Percentiles rank a stretch among this genome's conserved stretches.
Conservation (phyloP, 1,140 invertebrate genomes). For the Pseudomyrmex flavicornis region DNA sequence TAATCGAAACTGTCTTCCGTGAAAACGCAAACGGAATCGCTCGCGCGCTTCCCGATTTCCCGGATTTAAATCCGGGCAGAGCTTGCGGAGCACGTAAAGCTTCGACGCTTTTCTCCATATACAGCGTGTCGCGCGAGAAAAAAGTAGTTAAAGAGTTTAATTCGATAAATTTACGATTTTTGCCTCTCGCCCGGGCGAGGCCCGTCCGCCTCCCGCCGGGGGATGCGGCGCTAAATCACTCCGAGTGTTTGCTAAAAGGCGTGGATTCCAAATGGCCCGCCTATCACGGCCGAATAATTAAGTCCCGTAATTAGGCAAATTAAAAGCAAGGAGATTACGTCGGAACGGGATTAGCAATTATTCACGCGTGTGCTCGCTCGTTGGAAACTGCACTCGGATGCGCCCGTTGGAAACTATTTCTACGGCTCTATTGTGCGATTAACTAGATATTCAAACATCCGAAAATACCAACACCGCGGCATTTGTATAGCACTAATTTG, state of each 20-base stretch:
- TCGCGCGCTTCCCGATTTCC: conserved; percentile 24
- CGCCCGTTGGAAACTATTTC: conserved; percentile 19
- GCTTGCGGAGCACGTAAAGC: conserved; percentile 26
- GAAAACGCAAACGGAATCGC: background rate
- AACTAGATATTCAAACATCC: background rate
- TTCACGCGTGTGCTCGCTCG: conserved; percentile 39
- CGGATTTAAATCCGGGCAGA: conserved; percentile 49
- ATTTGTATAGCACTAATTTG: background rate
- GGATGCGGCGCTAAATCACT: conserved; percentile 26
- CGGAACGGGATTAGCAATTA: conserved; percentile 54
- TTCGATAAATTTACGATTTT: conserved; percentile 57
- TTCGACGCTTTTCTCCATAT: background rate
- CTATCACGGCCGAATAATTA: conserved; percentile 58
- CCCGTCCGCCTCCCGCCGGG: background rate
- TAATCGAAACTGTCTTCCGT: conserved; percentile 46
- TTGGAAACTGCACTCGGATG: conserved; percentile 8
- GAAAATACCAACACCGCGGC: background rate
- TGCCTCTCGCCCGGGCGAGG: background rate
- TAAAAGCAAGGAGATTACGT: conserved; percentile 53
- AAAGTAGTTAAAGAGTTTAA: conserved; percentile 37
- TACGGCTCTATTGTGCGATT: conserved; percentile 14
- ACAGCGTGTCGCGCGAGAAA: background rate
- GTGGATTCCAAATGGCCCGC: conserved; percentile 36
- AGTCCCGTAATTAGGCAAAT: conserved; percentile 55
- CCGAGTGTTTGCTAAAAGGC: conserved; percentile 40